A percentile compares a stretch with the other conserved stretches of the same genome.
Conservation (phyloP, 2,888 invertebrate species). For the Cylindroiulus punctatus region DNA sequence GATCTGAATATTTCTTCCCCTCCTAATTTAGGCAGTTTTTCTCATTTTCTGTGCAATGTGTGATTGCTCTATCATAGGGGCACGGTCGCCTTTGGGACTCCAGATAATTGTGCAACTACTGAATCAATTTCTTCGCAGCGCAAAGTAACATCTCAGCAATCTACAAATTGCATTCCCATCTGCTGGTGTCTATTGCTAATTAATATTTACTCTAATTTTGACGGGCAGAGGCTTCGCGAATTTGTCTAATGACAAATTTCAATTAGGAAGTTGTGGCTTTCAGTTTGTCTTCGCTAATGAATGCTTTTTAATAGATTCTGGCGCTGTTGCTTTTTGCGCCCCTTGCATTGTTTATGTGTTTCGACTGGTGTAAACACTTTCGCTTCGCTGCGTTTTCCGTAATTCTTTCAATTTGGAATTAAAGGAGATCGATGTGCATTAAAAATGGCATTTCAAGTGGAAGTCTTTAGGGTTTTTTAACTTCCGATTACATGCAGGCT, state of each 20-base stretch:
- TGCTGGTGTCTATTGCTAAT: slow-evolving; percentile 16
- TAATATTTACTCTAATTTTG: slow-evolving; percentile 38
- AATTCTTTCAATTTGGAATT: slow-evolving; percentile 49
- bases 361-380: slow-evolving; percentile 28
- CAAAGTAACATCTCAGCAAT: background rate
- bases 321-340: background rate
- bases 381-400: background rate
- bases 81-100: background rate
- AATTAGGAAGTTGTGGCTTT: slow-evolving; percentile 14
- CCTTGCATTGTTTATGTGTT: slow-evolving; percentile 6
- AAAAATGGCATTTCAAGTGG: slow-evolving; percentile 29
- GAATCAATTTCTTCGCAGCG: background rate
- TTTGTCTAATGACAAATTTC: slow-evolving; percentile 34
- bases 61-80: background rate
- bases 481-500: background rate
- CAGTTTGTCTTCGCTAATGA: slow-evolving; percentile 44
- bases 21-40: background rate
- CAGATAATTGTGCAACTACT: background rate
- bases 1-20: background rate
- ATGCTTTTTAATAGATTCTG: slow-evolving; percentile 45
- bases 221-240: background rate
- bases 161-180: background rate
- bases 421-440: slow-evolving; percentile 31
- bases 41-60: background rate
- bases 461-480: background rate